phyloP scores from a whole-genome alignment of 2,797 vertebrate genomes.

The Chelmon rostratus region DNA sequence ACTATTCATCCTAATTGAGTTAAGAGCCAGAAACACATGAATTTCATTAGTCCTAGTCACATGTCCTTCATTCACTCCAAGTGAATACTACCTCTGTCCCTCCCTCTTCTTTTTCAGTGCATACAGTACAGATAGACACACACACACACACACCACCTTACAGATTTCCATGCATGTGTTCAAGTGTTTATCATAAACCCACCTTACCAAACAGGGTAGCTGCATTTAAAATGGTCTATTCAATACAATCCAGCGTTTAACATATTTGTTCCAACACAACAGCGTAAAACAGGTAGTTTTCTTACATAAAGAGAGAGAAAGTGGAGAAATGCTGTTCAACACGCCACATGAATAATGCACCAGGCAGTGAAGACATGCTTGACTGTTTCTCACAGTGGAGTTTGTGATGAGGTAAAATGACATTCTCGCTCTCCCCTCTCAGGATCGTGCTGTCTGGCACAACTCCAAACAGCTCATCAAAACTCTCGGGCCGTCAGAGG shows the following conservation, averaged over 20 bases:
- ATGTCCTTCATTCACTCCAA: conserved; percentile 63
- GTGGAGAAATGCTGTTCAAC: conserved; percentile 44
- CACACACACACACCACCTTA: not conserved
- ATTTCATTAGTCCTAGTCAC: conserved; percentile 58
- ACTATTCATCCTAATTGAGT: conserved; percentile 58
- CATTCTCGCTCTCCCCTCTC: conserved; percentile 53
- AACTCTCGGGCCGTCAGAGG: conserved; percentile 51
- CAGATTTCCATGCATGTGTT: not conserved
- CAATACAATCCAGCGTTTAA: conserved; percentile 26
- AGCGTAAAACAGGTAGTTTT: conserved; percentile 38
- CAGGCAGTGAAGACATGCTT: conserved; percentile 47
- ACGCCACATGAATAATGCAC: conserved; percentile 72
- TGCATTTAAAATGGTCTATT: conserved; percentile 28
- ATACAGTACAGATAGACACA: not conserved
- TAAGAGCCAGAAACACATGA: conserved; percentile 63
- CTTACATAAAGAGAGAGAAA: conserved; percentile 16
- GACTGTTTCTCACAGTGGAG: conserved; percentile 59
- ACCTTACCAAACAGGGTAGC: conserved; percentile 4
- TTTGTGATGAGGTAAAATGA: conserved; percentile 68
- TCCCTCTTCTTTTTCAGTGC: conserved; percentile 11
- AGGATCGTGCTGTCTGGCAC: conserved; percentile 56
- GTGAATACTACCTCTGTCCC: conserved; percentile 60
- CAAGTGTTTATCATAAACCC: not conserved
- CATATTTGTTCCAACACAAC: conserved; percentile 37
- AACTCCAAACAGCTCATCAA: conserved; percentile 72